Percentiles rank a stretch among this genome's conserved stretches.
Conservation (phyloP, 2,797 vertebrate species). For the Squalus acanthias region DNA sequence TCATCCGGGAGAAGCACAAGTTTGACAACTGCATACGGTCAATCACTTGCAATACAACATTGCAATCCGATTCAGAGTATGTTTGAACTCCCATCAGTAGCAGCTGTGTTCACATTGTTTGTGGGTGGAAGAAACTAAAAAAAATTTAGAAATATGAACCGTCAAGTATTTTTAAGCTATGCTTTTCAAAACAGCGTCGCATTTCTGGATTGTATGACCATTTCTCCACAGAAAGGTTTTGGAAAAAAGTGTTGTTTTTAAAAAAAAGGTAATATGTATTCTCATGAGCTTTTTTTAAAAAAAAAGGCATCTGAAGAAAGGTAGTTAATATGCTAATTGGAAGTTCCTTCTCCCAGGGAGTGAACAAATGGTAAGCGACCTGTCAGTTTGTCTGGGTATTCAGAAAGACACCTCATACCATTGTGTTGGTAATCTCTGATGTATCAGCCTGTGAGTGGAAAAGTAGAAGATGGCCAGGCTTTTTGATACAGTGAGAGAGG, state of each 20-base stretch:
- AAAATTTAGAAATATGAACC: background rate
- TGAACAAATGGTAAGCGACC: background rate
- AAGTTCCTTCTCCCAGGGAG: too few species aligned
- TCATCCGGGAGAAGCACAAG: too few species aligned
- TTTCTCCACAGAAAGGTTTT: background rate
- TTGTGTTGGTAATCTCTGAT: background rate
- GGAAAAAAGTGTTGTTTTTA: background rate
- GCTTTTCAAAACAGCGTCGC: background rate
- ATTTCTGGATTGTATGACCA: background rate
- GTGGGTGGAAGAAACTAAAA: background rate
- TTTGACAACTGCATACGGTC: too few species aligned
- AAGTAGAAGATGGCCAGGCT: background rate
- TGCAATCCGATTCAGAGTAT: too few species aligned
- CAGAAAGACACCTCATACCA: background rate
- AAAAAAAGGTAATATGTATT: background rate
- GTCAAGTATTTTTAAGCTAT: background rate
- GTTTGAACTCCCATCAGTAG: background rate
- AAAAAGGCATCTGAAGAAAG: too few species aligned
- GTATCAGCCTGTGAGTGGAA: background rate
- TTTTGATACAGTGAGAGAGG: background rate
- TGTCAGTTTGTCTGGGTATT: background rate
- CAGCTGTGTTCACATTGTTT: background rate
- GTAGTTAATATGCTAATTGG: too few species aligned
- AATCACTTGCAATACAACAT: too few species aligned
- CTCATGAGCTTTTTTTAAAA: too few species aligned